Evolutionary conservation across 1,140 invertebrate species (phyloP).

Genomic region (Papilio dardanus): DNA sequence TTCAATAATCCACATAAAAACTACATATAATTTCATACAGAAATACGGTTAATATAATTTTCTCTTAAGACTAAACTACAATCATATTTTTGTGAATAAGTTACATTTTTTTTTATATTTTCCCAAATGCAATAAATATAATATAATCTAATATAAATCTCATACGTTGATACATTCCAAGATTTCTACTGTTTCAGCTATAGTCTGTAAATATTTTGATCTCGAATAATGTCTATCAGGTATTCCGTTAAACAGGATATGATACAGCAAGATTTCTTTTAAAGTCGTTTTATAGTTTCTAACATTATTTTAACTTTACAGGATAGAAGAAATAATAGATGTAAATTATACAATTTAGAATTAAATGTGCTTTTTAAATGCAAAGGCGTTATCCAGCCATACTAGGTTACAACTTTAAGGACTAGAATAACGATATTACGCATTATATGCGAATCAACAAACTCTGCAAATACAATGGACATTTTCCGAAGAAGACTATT

Average conservation of each 20-base stretch:
- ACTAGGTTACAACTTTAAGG: conserved; percentile 22
- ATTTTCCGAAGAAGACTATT: neutral
- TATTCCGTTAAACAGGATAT: conserved; percentile 78
- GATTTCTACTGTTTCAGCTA: conserved; percentile 65
- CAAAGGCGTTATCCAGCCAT: conserved; percentile 24
- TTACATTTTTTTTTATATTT: conserved; percentile 79
- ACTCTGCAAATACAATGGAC: conserved; percentile 13
- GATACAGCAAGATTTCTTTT: conserved; percentile 50
- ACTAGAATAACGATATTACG: conserved; percentile 49
- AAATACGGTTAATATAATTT: conserved; percentile 82
- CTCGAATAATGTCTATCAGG: conserved; percentile 69
- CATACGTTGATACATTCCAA: conserved; percentile 58
- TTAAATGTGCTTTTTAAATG: conserved; percentile 23
- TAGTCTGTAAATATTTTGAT: conserved; percentile 73
- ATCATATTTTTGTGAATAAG: conserved; percentile 71
- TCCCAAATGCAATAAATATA: conserved; percentile 76
- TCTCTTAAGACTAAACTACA: conserved; percentile 77
- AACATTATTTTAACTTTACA: conserved; percentile 8
- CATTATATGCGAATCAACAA: conserved; percentile 47
- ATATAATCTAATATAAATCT: conserved; percentile 72
- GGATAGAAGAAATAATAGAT: neutral
- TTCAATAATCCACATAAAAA: conserved; percentile 80
- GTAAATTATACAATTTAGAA: conserved; percentile 12
- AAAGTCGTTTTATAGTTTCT: conserved; percentile 1
- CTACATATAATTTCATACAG: conserved; percentile 83